Evolutionary conservation across 1,140 invertebrate species (phyloP).

Genomic region (Plutomurus gul): DNA sequence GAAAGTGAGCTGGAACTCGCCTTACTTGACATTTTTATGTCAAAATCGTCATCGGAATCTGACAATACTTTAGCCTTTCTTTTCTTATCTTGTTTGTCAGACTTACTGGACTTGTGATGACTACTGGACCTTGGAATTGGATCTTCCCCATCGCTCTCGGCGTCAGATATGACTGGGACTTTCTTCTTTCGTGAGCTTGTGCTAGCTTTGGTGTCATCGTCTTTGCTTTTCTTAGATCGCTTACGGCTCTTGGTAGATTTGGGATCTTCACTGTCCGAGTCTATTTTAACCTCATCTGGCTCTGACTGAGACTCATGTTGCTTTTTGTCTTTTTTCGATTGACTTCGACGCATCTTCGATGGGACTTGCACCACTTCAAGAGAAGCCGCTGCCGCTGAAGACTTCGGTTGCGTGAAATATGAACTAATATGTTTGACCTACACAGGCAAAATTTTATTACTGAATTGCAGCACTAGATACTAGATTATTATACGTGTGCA

Average conservation of each 20-base stretch:
- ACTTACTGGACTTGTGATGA: neutral
- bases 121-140: neutral
- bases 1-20: too few species aligned
- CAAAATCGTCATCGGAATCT: conserved; percentile 53
- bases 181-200: neutral
- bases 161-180: neutral
- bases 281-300: neutral
- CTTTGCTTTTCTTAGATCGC: neutral
- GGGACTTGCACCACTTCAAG: neutral
- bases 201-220: neutral
- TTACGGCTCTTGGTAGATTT: neutral
- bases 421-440: conserved; percentile 3
- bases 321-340: neutral
- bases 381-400: neutral
- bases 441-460: too few species aligned
- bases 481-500: too few species aligned
- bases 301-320: neutral
- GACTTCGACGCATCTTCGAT: neutral
- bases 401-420: neutral
- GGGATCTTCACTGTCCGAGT: neutral
- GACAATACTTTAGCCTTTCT: conserved; percentile 51
- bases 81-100: conserved; percentile 41
- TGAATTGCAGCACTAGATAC: too few species aligned
- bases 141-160: neutral
- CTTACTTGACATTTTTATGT: conserved; percentile 46